Conservation (phyloP, 2,888 invertebrate genomes). For the Tiliacea aurago region DNA sequence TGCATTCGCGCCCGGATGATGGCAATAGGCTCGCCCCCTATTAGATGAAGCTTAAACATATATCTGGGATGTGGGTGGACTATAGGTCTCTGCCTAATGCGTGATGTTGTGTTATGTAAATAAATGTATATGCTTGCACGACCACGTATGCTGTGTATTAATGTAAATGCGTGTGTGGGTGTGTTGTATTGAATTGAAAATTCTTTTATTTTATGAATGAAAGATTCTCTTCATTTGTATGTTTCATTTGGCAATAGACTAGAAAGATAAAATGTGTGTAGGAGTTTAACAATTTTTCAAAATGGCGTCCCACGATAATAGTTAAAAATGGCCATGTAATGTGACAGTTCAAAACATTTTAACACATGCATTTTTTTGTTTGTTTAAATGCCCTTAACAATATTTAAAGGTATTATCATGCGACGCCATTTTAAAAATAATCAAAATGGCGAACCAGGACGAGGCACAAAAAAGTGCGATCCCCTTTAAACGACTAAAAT, state of each 20-base stretch:
- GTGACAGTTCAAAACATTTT: too few species aligned
- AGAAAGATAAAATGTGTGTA: constrained; percentile 1
- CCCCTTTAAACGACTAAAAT: not conserved
- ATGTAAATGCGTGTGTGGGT: not conserved
- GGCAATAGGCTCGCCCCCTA: not conserved
- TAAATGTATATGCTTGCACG: not conserved
- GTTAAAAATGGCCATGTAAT: too few species aligned
- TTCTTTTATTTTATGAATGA: constrained; percentile 36
- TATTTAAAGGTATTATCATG: too few species aligned
- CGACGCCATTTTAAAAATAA: too few species aligned
- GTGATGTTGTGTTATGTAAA: not conserved
- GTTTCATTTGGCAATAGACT: constrained; percentile 33
- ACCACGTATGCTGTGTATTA: not conserved
- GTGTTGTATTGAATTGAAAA: constrained; percentile 10
- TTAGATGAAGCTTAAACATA: not conserved
- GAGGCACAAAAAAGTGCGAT: too few species aligned
- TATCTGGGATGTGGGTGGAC: not conserved
- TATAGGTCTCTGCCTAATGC: too few species aligned
- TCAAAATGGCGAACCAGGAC: too few species aligned
- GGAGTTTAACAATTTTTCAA: too few species aligned
- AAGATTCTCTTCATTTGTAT: constrained; percentile 5
- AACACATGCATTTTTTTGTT: too few species aligned
- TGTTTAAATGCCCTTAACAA: too few species aligned
- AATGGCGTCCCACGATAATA: too few species aligned
- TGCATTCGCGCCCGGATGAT: not conserved